These are phyloP conservation scores for Verasper variegatus DNA, from an alignment of 2,113 vertebrate genomes.

Conservation along the genomic window DNA sequence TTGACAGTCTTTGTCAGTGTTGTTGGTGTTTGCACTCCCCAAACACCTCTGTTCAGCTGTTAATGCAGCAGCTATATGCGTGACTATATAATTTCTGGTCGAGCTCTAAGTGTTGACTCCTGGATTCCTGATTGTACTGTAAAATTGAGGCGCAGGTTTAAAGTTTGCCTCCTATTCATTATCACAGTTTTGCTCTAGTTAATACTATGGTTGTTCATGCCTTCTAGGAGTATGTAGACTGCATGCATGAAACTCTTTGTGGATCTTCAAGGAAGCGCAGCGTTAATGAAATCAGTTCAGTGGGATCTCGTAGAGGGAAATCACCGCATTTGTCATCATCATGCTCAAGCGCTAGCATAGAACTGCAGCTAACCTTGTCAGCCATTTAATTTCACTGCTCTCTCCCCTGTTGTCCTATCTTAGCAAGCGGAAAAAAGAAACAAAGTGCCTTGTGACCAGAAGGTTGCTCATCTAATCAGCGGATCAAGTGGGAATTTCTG, in stretches of 20 bases:
- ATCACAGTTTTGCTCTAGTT: background rate
- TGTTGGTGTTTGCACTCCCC: background rate
- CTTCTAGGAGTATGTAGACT: background rate
- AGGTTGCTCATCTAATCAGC: constrained; percentile 20
- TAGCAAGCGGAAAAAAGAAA: constrained; percentile 5
- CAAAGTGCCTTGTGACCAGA: constrained; percentile 4
- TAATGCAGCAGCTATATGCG: constrained; percentile 5
- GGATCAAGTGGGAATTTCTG: constrained; percentile 19
- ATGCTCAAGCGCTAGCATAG: constrained; percentile 18
- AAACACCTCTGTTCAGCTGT: background rate
- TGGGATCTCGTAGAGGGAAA: constrained; percentile 36
- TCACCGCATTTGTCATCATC: constrained; percentile 58
- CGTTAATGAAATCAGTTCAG: constrained; percentile 48
- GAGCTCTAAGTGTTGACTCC: background rate
- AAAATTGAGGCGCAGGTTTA: background rate
- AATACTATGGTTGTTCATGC: background rate
- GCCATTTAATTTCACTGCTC: constrained; percentile 53
- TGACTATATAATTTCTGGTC: background rate
- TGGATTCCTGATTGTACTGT: background rate
- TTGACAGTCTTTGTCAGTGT: background rate
- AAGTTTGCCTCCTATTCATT: background rate
- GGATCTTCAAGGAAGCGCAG: constrained; percentile 23
- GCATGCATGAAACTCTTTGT: constrained; percentile 10
- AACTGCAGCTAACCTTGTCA: constrained; percentile 51
- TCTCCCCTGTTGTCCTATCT: constrained; percentile 18